Evolutionary conservation across 2,888 invertebrate species (phyloP), one percentile per base, ranked within the genome.

Genomic region (Dicranocentrus wangi): DNA sequence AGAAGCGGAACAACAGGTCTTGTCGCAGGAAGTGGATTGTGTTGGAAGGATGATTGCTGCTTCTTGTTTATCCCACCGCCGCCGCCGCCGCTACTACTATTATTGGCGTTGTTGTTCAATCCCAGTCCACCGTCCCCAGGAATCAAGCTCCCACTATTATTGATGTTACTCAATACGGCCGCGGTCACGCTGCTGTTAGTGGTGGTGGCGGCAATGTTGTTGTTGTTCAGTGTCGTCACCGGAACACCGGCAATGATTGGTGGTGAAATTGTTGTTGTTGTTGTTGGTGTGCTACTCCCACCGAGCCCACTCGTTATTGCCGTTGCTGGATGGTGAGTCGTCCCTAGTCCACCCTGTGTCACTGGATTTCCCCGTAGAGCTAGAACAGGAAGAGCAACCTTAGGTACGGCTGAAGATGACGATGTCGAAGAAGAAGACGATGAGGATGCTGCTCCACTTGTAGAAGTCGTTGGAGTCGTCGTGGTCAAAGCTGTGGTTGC

Each of bases 401-500:
- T 81, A 5, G 81, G 81, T 61, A 76, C 60, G 69, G 76, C 63
- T 70, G 81, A 75, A 28, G 73, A 69, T 47, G 75, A 75, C 58
- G 73, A n/a, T 25, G 73, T 58, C 1, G 76, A 32, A 27, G 72
- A 63, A 25, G 63, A 32, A 42, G 42, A 68, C 32, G 80, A 47
- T 55, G 72, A 77, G 25, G 75, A 76, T 61, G 81, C 21, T 51
- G 82, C 68, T 75, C 63, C 53, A 51, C 76, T 42, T 68, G 58
- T 39, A 39, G 72, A 55, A 27, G 77, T 81, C 55, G 83, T 70
- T 47, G 82, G 77, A 58, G 82, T 84, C 75, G 78, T 82, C 71
- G 82, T 82, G 68, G 80, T 79, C 55, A 69, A 68, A 70, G 72
- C 71, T 80, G 85, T 84, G 76, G 84, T 77, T 83, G 85, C 82